These are phyloP conservation scores for Upupa epops DNA, from an alignment of 2,113 vertebrate species.

Conservation along the genomic window DNA sequence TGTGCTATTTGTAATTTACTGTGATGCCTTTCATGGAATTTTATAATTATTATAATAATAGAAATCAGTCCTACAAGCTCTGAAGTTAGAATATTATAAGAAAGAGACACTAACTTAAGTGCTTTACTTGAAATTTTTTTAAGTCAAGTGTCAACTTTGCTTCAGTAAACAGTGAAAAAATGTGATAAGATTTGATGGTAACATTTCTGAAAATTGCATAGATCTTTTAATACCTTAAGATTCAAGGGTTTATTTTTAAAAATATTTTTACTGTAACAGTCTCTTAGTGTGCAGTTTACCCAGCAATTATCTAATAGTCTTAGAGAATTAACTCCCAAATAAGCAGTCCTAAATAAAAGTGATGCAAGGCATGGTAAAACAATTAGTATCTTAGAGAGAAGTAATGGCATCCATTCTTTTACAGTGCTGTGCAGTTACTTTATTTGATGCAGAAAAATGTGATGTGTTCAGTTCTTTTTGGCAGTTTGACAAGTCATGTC, in stretches of 20 bases:
- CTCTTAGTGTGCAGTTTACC: not conserved
- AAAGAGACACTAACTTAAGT: not conserved
- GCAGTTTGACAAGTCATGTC: not conserved
- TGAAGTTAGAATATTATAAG: not conserved
- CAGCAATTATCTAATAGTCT: not conserved
- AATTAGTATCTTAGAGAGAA: not conserved
- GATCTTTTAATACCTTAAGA: not conserved
- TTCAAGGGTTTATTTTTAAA: accelerated
- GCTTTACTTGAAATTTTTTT: not conserved
- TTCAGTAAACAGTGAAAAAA: not conserved
- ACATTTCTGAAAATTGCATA: not conserved
- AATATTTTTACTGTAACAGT: not conserved
- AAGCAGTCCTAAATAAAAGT: not conserved
- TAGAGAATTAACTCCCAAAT: not conserved
- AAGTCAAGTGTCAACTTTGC: not conserved
- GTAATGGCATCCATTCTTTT: not conserved
- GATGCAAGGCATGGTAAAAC: not conserved
- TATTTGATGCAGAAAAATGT: not conserved
- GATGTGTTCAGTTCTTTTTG: not conserved
- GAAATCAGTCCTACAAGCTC: not conserved
- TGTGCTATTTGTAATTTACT: not conserved
- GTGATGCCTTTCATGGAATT: not conserved
- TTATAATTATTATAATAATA: not conserved
- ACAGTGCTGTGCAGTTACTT: not conserved
- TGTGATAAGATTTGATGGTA: not conserved